Evolutionary conservation across 1,140 invertebrate genomes (phyloP).

Genomic region (Hirudo medicinalis): DNA sequence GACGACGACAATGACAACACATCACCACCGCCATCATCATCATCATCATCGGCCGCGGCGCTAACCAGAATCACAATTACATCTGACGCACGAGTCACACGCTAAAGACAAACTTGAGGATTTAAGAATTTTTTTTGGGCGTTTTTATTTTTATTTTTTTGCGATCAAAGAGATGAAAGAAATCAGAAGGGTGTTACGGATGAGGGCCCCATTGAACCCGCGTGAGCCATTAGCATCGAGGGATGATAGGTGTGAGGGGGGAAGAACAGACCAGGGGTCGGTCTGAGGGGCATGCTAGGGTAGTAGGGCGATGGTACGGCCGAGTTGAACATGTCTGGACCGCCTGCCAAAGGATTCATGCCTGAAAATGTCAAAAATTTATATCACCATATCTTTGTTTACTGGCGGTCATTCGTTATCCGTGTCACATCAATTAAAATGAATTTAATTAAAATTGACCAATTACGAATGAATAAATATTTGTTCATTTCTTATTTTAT

Average conservation of each 20-base stretch:
- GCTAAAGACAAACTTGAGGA: not conserved
- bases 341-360: not conserved
- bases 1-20: no score
- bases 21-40: no score
- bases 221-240: conserved; percentile 3
- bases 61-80: no score
- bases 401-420: no score
- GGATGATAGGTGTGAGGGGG: conserved; percentile 6
- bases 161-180: not conserved
- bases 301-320: not conserved
- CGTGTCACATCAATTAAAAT: no score
- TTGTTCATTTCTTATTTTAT: no score
- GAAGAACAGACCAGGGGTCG: not conserved
- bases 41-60: no score
- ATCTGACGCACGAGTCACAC: not conserved
- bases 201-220: not conserved
- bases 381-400: no score
- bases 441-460: no score
- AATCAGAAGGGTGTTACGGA: conserved; percentile 2
- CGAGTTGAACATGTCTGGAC: not conserved
- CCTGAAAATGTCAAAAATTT: not conserved
- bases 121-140: not conserved
- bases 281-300: not conserved
- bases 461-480: no score
- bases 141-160: not conserved